Conservation (phyloP, 2,113 vertebrate species). For the Emydura subglobosa region DNA sequence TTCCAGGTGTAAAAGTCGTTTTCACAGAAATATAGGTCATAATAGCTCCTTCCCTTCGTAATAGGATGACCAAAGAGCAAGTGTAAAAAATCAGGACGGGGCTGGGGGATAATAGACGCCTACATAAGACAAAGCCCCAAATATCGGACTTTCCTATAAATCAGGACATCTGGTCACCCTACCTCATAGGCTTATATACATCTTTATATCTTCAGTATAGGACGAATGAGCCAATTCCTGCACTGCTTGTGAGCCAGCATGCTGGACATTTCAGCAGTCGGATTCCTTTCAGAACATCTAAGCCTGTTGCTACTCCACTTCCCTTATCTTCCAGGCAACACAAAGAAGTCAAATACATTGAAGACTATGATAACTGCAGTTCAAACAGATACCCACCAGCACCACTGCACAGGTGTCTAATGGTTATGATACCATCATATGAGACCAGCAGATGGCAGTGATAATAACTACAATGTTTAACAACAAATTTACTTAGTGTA, state of each 20-base stretch:
- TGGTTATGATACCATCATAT: not conserved
- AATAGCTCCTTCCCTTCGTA: not conserved
- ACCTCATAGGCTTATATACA: not conserved
- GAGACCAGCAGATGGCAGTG: not conserved
- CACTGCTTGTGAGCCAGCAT: not conserved
- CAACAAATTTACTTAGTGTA: constrained; percentile 1
- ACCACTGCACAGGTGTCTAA: not conserved
- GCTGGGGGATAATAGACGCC: no score
- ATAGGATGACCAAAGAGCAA: no score
- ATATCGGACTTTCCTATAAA: no score
- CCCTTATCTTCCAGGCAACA: not conserved
- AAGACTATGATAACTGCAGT: not conserved
- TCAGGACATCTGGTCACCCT: no score
- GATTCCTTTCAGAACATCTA: not conserved
- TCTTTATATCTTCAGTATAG: not conserved
- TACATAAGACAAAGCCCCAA: no score
- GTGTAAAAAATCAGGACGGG: no score
- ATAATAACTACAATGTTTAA: not conserved
- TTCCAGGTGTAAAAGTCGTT: not conserved
- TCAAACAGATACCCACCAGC: not conserved
- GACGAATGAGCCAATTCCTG: not conserved
- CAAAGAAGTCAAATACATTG: not conserved
- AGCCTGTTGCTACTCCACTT: not conserved
- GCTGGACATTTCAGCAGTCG: not conserved
- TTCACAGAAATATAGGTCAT: not conserved